These are phyloP conservation scores for Elephas maximus DNA, from an alignment of 2,113 vertebrate genomes.

Conservation along the genomic window DNA sequence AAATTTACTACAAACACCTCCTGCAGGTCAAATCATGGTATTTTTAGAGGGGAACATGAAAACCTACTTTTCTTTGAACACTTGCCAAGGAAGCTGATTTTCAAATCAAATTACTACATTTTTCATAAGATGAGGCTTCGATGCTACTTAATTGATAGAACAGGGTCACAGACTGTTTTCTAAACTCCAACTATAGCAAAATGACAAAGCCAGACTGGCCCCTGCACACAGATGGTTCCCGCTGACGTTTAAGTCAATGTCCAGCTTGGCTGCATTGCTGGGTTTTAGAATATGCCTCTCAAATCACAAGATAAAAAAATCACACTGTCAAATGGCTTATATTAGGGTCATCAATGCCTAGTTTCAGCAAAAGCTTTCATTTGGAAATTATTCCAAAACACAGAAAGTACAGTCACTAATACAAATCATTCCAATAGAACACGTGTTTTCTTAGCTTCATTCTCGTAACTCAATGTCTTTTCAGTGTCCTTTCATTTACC, in stretches of 20 bases:
- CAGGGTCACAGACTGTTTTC: neutral
- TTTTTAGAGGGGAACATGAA: neutral
- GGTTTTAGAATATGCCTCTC: constrained; percentile 70
- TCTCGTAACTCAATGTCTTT: constrained; percentile 89
- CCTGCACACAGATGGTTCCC: neutral
- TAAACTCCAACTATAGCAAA: neutral
- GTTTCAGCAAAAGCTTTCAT: constrained; percentile 89
- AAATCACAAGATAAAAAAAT: constrained; percentile 77
- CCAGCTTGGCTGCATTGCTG: constrained; percentile 54
- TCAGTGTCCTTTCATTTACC: constrained; percentile 87
- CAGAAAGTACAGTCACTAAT: constrained; percentile 88
- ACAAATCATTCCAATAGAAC: constrained; percentile 86
- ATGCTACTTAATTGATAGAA: neutral
- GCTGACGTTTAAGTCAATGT: neutral
- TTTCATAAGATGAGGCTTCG: neutral
- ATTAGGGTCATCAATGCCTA: constrained; percentile 89
- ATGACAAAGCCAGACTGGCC: neutral
- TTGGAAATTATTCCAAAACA: constrained; percentile 90
- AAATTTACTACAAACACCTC: constrained; percentile 39
- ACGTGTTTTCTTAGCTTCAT: constrained; percentile 87
- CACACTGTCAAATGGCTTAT: constrained; percentile 83
- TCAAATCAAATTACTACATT: constrained; percentile 37
- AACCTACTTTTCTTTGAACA: constrained; percentile 19
- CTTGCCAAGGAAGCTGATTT: constrained; percentile 40
- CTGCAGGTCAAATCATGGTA: constrained; percentile 14